phyloP scores from a whole-genome alignment of 1,140 invertebrate species.

The Drosophila pseudoobscura region DNA sequence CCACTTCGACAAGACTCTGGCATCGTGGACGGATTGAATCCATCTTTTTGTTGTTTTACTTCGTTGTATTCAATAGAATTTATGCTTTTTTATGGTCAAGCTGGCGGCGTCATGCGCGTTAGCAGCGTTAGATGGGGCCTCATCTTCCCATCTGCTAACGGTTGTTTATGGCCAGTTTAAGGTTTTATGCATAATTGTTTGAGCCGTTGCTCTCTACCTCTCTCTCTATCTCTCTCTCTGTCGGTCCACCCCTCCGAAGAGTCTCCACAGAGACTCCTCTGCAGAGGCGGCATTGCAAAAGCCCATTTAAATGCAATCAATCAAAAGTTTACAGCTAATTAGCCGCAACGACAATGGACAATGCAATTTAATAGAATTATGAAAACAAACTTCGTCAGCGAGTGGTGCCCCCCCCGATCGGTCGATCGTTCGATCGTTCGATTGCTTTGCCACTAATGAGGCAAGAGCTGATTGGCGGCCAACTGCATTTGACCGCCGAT shows the following conservation, averaged over 20 bases:
- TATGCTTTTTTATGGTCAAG: slow-evolving; percentile 62
- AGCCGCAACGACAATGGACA: slow-evolving; percentile 1
- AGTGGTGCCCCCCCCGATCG: no score
- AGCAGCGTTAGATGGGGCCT: slow-evolving; percentile 12
- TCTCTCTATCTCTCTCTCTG: background rate
- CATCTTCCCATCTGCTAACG: slow-evolving; percentile 37
- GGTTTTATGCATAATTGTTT: slow-evolving; percentile 50
- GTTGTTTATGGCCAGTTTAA: slow-evolving; percentile 53
- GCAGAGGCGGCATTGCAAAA: background rate
- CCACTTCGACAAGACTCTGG: no score
- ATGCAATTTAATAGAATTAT: slow-evolving; percentile 47
- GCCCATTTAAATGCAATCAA: slow-evolving; percentile 54
- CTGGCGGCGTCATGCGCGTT: slow-evolving; percentile 50
- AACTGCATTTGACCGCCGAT: no score
- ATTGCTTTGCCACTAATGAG: slow-evolving; percentile 28
- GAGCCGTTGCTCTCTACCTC: slow-evolving; percentile 21
- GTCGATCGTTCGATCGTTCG: background rate
- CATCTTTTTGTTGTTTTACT: background rate
- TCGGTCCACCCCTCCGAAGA: background rate
- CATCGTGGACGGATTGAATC: background rate
- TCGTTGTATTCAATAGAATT: slow-evolving; percentile 59
- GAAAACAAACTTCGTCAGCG: slow-evolving; percentile 45
- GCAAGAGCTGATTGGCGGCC: background rate
- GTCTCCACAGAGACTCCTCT: background rate
- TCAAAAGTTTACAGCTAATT: slow-evolving; percentile 38